Conservation (phyloP, 2,888 invertebrate species). For the Nephrotoma guestfalica region DNA sequence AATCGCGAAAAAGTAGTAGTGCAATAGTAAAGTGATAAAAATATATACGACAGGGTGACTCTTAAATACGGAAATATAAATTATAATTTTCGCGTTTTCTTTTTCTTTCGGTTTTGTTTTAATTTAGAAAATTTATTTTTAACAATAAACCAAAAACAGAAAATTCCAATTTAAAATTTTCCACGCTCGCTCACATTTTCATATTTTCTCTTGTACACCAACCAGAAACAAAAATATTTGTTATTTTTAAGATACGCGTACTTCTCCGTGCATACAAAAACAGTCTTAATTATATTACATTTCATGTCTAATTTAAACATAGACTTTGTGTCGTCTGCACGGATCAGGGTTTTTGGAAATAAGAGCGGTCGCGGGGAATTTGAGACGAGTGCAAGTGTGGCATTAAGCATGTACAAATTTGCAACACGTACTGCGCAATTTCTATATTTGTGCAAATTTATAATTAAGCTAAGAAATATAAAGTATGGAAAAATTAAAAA, state of each 20-base stretch:
- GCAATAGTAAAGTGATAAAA: neutral
- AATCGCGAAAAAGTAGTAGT: neutral
- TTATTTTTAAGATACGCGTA: neutral
- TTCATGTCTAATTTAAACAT: neutral
- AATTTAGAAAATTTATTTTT: neutral
- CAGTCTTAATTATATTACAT: neutral
- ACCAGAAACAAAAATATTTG: neutral
- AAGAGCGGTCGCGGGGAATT: neutral
- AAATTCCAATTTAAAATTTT: neutral
- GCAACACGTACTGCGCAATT: too few species aligned
- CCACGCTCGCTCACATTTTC: neutral
- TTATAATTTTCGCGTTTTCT: neutral
- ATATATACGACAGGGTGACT: neutral
- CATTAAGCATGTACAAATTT: too few species aligned
- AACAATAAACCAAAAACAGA: neutral
- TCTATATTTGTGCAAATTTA: too few species aligned
- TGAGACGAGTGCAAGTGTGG: neutral
- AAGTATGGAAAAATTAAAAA: too few species aligned
- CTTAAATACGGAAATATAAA: neutral
- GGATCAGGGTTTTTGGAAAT: neutral
- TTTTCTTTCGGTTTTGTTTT: neutral
- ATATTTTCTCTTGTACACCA: neutral
- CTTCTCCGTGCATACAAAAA: neutral
- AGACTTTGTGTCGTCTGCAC: neutral
- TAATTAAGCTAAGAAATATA: too few species aligned